Evolutionary conservation across 2,888 invertebrate genomes (phyloP), one percentile per base, ranked within the genome.

Genomic region (Amiota minor): DNA sequence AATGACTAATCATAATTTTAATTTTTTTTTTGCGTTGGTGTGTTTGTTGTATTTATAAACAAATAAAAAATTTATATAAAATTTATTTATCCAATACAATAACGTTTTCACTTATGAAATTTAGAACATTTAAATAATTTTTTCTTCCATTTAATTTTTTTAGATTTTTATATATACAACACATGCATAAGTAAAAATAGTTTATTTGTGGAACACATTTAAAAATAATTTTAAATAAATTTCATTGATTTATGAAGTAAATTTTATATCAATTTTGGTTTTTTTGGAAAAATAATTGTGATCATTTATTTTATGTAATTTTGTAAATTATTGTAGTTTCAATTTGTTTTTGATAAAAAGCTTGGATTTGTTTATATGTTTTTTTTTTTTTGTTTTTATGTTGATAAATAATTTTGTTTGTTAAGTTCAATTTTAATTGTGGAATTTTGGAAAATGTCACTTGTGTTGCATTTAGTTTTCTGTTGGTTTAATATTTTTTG

Each of bases 1-100:
- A 79, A 71, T 64, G 72, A 64, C 69, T 53, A 59, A 72, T 73
- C 72, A 53, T 47, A 79, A 64, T 72, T 16, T 47, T 23, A 67
- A 61, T 56, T 70, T 70, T 47, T 72, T 12, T 72, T 59, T 53
- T 61, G 61, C 61, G 61, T 61, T 4, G 20, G 53, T 68, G 76
- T 75, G 72, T 76, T 75, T 75, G 68, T 35, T 35, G 35, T 35
- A 35, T 35, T 35, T 35, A 35, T 35, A 35, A 35, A 35, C 35
- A 35, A 35, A 35, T 35, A 35, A 35, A 35, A 35, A 35, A 35
- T 35, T 35, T 3, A 35, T n/a, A 35, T 35, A 35, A 35, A 35
- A 35, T 35, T 35, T 35, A 35, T 35, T 35, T 35, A 35, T 35
- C 35, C 35, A 35, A 35, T 8, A 35, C 4, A 35, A 35, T 6